Conservation (phyloP, 1,140 invertebrate genomes). For the Zaprionus inermis region DNA sequence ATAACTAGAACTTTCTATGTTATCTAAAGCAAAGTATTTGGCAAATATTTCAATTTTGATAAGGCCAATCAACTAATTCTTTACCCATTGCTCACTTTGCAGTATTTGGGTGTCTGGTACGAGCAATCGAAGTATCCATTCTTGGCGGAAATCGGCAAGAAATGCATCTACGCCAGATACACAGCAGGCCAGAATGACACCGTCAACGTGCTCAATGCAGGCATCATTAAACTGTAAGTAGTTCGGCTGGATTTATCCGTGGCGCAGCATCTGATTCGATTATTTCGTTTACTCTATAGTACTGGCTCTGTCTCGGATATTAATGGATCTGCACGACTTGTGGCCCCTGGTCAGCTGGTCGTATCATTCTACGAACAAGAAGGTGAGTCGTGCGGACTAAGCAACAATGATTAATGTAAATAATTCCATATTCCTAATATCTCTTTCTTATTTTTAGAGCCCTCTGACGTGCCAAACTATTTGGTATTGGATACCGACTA, state of each 20-base stretch:
- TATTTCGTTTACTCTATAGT: slow-evolving; percentile 21
- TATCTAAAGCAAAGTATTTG: not conserved
- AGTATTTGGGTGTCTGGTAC: slow-evolving; percentile 91
- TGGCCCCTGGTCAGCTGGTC: slow-evolving; percentile 63
- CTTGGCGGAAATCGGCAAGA: slow-evolving; percentile 88
- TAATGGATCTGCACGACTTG: slow-evolving; percentile 85
- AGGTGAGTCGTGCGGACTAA: slow-evolving; percentile 35
- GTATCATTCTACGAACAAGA: slow-evolving; percentile 53
- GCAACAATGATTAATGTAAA: not conserved
- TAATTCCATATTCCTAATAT: not conserved
- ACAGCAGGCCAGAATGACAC: slow-evolving; percentile 85
- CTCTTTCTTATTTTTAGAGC: slow-evolving; percentile 81
- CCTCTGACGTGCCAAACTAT: slow-evolving; percentile 86
- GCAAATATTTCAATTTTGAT: not conserved
- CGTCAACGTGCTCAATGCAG: slow-evolving; percentile 85
- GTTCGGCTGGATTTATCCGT: slow-evolving; percentile 43
- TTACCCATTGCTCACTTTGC: not conserved
- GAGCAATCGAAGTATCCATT: slow-evolving; percentile 91
- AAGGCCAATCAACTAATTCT: not conserved
- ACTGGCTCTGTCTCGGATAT: slow-evolving; percentile 70
- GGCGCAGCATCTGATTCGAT: not conserved
- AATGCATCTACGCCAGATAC: slow-evolving; percentile 90
- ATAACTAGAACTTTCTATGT: not conserved
- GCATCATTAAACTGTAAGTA: slow-evolving; percentile 86
- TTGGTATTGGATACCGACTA: slow-evolving; percentile 93